phyloP scores from a whole-genome alignment of 2,113 vertebrate genomes.

The Epinephelus fuscoguttatus region DNA sequence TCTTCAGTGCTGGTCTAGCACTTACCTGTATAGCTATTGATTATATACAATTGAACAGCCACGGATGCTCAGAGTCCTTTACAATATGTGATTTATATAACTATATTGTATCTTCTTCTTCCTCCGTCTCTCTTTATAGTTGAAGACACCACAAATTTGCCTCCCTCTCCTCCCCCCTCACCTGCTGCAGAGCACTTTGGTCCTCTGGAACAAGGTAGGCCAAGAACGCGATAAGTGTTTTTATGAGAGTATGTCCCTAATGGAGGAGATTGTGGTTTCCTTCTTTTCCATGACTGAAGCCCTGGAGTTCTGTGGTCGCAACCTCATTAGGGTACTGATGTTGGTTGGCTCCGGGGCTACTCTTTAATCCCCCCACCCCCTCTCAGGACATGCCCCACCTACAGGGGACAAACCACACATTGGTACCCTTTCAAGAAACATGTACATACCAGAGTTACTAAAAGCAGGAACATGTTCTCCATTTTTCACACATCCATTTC shows the following conservation, averaged over 20 bases:
- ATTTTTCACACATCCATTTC: constrained; percentile 66
- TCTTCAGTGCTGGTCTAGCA: neutral
- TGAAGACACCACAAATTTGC: constrained; percentile 96
- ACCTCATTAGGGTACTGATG: constrained; percentile 36
- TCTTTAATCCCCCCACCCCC: neutral
- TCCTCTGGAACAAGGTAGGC: constrained; percentile 93
- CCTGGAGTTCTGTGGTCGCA: constrained; percentile 38
- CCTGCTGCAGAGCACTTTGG: constrained; percentile 95
- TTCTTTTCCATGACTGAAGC: constrained; percentile 32
- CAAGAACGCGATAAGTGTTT: constrained; percentile 24
- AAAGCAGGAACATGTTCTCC: constrained; percentile 54
- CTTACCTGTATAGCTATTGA: neutral
- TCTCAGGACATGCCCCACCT: neutral
- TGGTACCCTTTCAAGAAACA: constrained; percentile 20
- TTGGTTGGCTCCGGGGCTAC: constrained; percentile 8
- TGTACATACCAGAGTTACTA: constrained; percentile 33
- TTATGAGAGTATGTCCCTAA: constrained; percentile 28
- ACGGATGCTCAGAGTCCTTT: neutral
- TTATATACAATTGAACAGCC: neutral
- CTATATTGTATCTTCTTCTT: constrained; percentile 1
- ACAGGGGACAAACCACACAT: constrained; percentile 42
- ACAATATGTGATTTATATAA: constrained; percentile 3
- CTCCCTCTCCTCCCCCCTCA: constrained; percentile 97
- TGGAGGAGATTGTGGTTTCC: constrained; percentile 25
- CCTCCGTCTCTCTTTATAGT: constrained; percentile 81